A percentile compares a stretch with the other conserved stretches of the same genome.
phyloP scores from a whole-genome alignment of 2,888 invertebrate genomes.

The Epirrhoe alternata region DNA sequence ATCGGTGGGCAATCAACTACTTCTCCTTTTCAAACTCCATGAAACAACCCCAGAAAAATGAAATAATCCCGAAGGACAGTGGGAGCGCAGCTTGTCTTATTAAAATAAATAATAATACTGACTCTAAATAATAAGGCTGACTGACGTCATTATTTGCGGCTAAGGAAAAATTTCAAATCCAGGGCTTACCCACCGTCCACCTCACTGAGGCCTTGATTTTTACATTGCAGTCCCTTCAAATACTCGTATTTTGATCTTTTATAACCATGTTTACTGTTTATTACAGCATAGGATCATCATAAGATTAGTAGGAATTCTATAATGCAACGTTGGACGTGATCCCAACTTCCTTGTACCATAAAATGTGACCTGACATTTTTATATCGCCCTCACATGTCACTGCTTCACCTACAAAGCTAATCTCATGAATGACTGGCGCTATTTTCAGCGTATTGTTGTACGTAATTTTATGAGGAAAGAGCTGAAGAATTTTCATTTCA shows the following conservation, averaged over 20 bases:
- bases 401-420: conserved; percentile 9
- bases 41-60: no score
- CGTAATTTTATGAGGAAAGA: neutral
- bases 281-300: conserved; percentile 17
- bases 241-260: conserved; percentile 22
- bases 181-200: neutral
- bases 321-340: conserved; percentile 5
- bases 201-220: neutral
- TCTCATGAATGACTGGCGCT: conserved; percentile 1
- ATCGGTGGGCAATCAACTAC: no score
- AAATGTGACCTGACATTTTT: neutral
- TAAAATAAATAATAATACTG: no score
- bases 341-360: conserved; percentile 1
- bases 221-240: conserved; percentile 7
- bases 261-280: conserved; percentile 20
- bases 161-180: neutral
- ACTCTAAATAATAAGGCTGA: no score
- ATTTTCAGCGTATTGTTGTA: conserved; percentile 6
- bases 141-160: neutral
- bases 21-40: no score
- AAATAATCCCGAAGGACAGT: no score
- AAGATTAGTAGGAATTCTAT: conserved; percentile 6
- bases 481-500: neutral
- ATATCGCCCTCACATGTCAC: conserved; percentile 7
- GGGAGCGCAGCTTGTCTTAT: no score